Conservation (phyloP, 2,888 invertebrate species). For the Dendrolimus houi region DNA sequence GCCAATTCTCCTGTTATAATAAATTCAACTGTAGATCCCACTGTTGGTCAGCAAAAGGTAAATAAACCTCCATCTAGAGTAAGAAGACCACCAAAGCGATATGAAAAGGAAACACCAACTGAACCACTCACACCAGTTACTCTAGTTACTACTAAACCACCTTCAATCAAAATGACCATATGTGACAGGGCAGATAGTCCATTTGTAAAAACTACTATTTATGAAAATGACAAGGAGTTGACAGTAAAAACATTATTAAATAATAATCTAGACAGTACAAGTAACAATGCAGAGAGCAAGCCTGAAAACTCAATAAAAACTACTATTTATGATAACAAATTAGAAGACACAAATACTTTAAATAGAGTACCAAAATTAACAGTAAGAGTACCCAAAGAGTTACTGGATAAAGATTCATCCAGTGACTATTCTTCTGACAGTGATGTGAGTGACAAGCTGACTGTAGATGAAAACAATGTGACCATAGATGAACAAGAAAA, state of each 20-base stretch:
- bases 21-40: conserved; percentile 69
- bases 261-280: conserved; percentile 46
- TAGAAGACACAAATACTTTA: conserved; percentile 57
- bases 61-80: conserved; percentile 55
- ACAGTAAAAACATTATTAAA: conserved; percentile 52
- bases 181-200: conserved; percentile 69
- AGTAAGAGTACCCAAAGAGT: conserved; percentile 79
- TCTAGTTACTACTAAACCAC: conserved; percentile 29
- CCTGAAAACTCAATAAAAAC: conserved; percentile 54
- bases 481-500: conserved; percentile 23
- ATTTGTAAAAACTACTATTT: conserved; percentile 64
- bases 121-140: conserved; percentile 19
- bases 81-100: conserved; percentile 61
- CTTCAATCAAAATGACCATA: conserved; percentile 68
- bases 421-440: conserved; percentile 75
- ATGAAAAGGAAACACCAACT: conserved; percentile 40
- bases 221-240: conserved; percentile 57
- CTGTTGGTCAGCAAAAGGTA: conserved; percentile 48
- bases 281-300: conserved; percentile 44
- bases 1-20: conserved; percentile 68
- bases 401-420: conserved; percentile 69
- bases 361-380: conserved; percentile 82
- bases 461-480: conserved; percentile 70
- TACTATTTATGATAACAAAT: conserved; percentile 67
- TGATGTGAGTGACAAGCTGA: conserved; percentile 78